phyloP scores from a whole-genome alignment of 2,888 invertebrate species.

The Xanthorhoe designata region DNA sequence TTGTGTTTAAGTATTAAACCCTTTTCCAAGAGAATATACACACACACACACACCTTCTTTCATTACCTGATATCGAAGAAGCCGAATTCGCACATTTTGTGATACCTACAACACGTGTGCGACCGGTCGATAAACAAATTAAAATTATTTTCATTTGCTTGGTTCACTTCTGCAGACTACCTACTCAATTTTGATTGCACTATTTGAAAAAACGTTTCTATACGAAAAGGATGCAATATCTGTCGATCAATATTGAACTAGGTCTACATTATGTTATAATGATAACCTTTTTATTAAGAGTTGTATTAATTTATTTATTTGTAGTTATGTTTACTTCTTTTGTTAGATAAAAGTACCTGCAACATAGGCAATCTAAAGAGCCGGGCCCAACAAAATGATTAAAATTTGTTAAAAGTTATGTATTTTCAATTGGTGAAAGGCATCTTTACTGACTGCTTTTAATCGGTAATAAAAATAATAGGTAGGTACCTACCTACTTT shows the following conservation, averaged over 20 bases:
- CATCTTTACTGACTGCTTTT: conserved; percentile 16
- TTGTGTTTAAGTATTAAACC: neutral
- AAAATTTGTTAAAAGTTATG: too few relatives aligned
- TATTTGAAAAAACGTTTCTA: neutral
- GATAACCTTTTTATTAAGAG: neutral
- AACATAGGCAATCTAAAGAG: neutral
- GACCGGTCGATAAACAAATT: conserved; percentile 6
- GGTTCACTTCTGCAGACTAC: neutral
- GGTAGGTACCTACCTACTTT: too few relatives aligned
- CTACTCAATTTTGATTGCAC: neutral
- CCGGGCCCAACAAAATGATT: conserved; percentile 6
- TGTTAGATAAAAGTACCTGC: too few relatives aligned
- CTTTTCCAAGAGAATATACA: neutral
- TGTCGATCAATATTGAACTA: neutral
- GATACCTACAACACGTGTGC: conserved; percentile 33
- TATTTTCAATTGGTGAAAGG: conserved; percentile 21
- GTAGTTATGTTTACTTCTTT: too few relatives aligned
- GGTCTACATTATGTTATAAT: neutral
- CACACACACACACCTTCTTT: neutral
- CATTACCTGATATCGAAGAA: neutral
- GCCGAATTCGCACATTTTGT: neutral
- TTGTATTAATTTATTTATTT: neutral
- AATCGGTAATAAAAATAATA: conserved; percentile 24
- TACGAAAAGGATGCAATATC: neutral
- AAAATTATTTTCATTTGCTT: neutral